phyloP scores from a whole-genome alignment of 2,113 vertebrate genomes.

The Thermophis baileyi region DNA sequence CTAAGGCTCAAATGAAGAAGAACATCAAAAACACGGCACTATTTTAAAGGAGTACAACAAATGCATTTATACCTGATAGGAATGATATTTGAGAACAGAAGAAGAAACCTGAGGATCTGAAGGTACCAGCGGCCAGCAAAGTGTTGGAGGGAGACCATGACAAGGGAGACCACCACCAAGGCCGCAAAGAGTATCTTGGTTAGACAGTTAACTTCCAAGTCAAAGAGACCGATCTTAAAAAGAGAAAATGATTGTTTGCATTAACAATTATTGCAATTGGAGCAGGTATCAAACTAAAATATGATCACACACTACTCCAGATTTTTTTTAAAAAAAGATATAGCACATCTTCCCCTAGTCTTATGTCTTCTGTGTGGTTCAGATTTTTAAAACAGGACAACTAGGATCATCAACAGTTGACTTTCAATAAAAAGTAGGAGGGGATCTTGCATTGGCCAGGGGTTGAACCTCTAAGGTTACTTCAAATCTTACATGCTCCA shows the following conservation, averaged over 20 bases:
- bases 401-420: neutral
- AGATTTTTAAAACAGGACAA: neutral
- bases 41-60: neutral
- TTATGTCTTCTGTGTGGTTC: neutral
- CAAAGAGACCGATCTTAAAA: constrained; percentile 91
- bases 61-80: constrained; percentile 83
- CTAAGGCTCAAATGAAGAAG: neutral
- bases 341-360: neutral
- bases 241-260: neutral
- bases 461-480: neutral
- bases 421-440: neutral
- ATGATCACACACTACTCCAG: neutral
- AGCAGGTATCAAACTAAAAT: neutral
- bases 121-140: constrained; percentile 97
- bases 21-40: neutral
- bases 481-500: neutral
- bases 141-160: constrained; percentile 97
- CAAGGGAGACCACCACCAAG: constrained; percentile 89
- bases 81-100: constrained; percentile 95
- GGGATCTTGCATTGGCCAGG: neutral
- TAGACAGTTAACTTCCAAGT: constrained; percentile 95
- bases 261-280: neutral
- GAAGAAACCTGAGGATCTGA: constrained; percentile 93
- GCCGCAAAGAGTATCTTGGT: constrained; percentile 96
- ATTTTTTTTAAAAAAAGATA: neutral